These are phyloP conservation scores for Falco cherrug DNA, from an alignment of 2,797 vertebrate species.

Conservation along the genomic window DNA sequence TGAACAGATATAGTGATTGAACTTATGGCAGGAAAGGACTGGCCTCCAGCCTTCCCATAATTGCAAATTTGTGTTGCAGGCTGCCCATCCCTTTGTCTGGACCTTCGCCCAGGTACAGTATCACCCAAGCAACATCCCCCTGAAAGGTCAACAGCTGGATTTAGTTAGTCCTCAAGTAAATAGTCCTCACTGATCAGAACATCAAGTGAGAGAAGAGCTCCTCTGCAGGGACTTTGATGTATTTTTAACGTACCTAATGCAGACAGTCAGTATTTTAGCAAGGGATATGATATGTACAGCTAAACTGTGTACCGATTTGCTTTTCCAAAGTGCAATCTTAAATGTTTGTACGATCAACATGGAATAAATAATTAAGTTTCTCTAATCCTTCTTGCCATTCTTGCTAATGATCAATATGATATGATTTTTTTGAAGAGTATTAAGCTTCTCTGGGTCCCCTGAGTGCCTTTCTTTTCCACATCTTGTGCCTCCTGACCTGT, in stretches of 20 bases:
- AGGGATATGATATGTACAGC: background rate
- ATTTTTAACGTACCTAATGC: background rate
- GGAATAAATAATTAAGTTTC: background rate
- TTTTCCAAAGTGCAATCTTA: background rate
- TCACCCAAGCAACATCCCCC: background rate
- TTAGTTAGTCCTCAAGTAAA: background rate
- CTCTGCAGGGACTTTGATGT: background rate
- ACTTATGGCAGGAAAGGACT: background rate
- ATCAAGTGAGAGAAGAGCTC: background rate
- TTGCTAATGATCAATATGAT: slow-evolving; percentile 6
- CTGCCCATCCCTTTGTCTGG: background rate
- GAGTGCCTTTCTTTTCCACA: background rate
- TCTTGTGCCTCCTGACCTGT: background rate
- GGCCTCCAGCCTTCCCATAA: background rate
- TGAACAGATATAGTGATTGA: background rate
- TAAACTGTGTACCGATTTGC: background rate
- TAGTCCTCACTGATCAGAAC: background rate
- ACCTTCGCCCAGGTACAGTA: background rate
- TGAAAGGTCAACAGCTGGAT: background rate
- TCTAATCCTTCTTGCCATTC: background rate
- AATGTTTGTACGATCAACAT: background rate
- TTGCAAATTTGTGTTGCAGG: no score
- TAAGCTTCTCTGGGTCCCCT: background rate
- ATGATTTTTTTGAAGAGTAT: background rate
- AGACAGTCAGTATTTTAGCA: background rate